Evolutionary conservation across 2,797 vertebrate species (phyloP).

Genomic region (Galagoides demidoff): DNA sequence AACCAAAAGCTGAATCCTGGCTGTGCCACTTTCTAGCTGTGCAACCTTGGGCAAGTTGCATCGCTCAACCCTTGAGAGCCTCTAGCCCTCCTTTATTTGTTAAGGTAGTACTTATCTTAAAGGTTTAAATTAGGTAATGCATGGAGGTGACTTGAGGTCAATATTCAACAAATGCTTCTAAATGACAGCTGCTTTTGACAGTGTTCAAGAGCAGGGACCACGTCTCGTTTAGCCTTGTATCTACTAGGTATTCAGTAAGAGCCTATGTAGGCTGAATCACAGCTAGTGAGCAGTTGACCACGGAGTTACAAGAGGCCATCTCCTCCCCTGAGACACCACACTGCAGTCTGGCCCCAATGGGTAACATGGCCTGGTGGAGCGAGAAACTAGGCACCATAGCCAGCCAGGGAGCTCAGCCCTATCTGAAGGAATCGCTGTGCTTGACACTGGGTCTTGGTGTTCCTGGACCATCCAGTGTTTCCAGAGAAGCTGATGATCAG

Average conservation of each 20-base stretch:
- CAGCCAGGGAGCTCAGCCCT: background rate
- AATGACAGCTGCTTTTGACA: background rate
- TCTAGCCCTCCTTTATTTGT: background rate
- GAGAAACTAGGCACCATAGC: background rate
- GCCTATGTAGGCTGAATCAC: background rate
- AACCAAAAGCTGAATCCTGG: background rate
- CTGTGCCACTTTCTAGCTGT: background rate
- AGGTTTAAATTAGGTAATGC: background rate
- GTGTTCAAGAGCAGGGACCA: background rate
- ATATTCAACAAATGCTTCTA: background rate
- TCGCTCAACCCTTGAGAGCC: background rate
- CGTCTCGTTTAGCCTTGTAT: background rate
- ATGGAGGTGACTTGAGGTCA: background rate
- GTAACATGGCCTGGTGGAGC: background rate
- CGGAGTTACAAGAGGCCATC: background rate
- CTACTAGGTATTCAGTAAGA: background rate
- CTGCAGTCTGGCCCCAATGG: background rate
- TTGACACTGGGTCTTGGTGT: background rate
- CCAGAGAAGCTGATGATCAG: conserved; percentile 1
- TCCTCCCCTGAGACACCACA: background rate
- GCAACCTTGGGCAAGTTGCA: background rate
- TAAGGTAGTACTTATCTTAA: background rate
- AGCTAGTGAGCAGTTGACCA: background rate
- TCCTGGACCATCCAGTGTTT: background rate
- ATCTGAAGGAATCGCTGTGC: background rate